Evolutionary conservation across 2,888 invertebrate genomes (phyloP).

Genomic region (Chironomus riparius): DNA sequence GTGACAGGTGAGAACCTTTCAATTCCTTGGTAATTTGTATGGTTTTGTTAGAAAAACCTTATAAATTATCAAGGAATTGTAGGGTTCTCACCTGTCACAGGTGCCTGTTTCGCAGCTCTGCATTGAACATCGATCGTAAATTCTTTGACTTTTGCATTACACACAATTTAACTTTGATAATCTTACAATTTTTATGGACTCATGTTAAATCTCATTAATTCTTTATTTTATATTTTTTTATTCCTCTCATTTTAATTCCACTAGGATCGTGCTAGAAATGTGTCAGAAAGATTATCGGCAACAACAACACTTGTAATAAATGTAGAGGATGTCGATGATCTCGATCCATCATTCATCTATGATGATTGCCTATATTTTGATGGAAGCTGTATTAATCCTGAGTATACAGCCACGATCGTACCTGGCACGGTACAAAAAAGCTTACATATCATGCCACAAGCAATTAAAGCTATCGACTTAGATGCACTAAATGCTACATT

Average conservation of each 20-base stretch:
- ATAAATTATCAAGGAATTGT: no score
- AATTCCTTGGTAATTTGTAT: no score
- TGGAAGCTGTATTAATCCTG: slow-evolving; percentile 79
- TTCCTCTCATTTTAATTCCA: background rate
- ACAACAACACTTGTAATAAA: slow-evolving; percentile 79
- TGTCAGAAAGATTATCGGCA: slow-evolving; percentile 66
- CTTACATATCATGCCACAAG: slow-evolving; percentile 72
- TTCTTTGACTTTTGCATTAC: background rate
- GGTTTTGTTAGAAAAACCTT: no score
- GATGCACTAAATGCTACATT: slow-evolving; percentile 79
- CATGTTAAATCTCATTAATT: no score
- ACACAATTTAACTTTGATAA: background rate
- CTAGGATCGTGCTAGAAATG: slow-evolving; percentile 77
- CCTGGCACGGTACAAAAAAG: slow-evolving; percentile 70
- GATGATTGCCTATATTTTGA: slow-evolving; percentile 73
- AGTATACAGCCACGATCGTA: slow-evolving; percentile 72
- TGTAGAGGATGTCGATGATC: slow-evolving; percentile 81
- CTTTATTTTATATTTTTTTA: no score
- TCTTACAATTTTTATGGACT: background rate
- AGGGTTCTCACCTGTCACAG: no score
- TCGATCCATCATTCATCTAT: slow-evolving; percentile 84
- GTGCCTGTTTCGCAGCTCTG: no score
- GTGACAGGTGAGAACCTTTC: no score
- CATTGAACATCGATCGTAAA: background rate
- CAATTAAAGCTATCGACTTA: slow-evolving; percentile 84